A percentile compares a stretch with the other conserved stretches of the same genome.
These are phyloP conservation scores for Drosophila paulistorum DNA, from an alignment of 1,140 invertebrate species.

Conservation along the genomic window DNA sequence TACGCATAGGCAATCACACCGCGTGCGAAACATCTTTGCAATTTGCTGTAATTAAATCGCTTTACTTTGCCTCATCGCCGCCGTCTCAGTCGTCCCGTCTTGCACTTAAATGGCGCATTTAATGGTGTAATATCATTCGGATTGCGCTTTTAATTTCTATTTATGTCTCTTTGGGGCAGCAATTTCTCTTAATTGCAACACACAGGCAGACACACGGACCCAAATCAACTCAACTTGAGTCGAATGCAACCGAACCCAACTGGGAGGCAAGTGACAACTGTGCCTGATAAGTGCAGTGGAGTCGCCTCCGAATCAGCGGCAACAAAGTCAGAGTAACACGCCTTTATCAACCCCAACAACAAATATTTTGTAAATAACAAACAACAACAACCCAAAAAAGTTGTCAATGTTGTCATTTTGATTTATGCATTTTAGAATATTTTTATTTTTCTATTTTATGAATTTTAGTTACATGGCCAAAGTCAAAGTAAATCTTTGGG, in stretches of 20 bases:
- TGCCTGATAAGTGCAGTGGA: constrained; percentile 66
- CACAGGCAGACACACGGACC: constrained; percentile 23
- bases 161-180: constrained; percentile 66
- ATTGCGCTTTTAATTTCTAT: constrained; percentile 78
- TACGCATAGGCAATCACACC: neutral
- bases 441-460: constrained; percentile 18
- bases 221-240: neutral
- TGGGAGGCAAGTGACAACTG: constrained; percentile 57
- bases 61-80: constrained; percentile 10
- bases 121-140: constrained; percentile 78
- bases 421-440: constrained; percentile 65
- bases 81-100: constrained; percentile 44
- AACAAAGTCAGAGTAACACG: constrained; percentile 18
- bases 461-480: constrained; percentile 24
- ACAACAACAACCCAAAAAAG: constrained; percentile 30
- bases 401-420: constrained; percentile 65
- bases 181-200: constrained; percentile 77
- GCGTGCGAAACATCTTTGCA: constrained; percentile 59
- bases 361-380: constrained; percentile 11
- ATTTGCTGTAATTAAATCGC: constrained; percentile 77
- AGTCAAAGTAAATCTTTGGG: constrained; percentile 33
- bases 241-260: constrained; percentile 2
- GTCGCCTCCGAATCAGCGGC: constrained; percentile 55
- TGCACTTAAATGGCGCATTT: constrained; percentile 78
- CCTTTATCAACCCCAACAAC: constrained; percentile 57